Evolutionary conservation across 2,113 vertebrate species (phyloP), one percentile per base, ranked within the genome.

Genomic region (Neogale vison): DNA sequence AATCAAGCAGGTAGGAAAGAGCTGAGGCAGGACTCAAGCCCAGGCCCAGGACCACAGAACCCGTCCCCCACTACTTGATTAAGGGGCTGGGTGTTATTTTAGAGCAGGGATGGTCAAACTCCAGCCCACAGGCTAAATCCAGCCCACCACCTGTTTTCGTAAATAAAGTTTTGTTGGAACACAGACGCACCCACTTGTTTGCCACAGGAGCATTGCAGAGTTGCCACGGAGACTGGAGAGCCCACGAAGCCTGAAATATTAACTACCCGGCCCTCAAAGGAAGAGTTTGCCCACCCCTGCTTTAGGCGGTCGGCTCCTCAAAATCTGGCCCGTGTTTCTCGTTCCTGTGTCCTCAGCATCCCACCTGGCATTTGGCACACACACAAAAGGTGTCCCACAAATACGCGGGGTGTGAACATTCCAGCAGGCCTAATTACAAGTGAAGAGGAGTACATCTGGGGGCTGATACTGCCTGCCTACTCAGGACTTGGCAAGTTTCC

Each of bases 161-260:
- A 50, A 92, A 95, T 76, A 81, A 96, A 96, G 81, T 86, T 89
- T 95, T 95, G 34, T 24, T 89, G 36, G 67, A 81, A 93, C 57
- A 72, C 31, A 92, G 67, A n/a, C 15, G n/a, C 18, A 36, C 39
- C 23, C 24, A 23, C 24, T 77, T 47, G 39, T 31, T 86, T 47
- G 72, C 92, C 55, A 15, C 7, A 3, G 26, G 5, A 82, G 65
- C 0, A 24, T 0, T 42, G 59, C 15, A 21, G 1, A 17, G 39
- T 72, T 81, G 34, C 81, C 31, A 47, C 3, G 12, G 31, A 87
- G 59, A 72, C 90, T 2, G 0, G 1, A 31, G 0, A 83, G 63
- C 31, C 88, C 50, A 59, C 23, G 10, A 59, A 34, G 17, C 69
- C 55, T 67, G 18, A 57, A 57, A 34, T 11, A 34, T 50, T 81